A percentile compares a stretch with the other conserved stretches of the same genome.
These are phyloP conservation scores for Hemistola chrysoprasaria DNA, from an alignment of 2,888 invertebrate species.

Conservation along the genomic window DNA sequence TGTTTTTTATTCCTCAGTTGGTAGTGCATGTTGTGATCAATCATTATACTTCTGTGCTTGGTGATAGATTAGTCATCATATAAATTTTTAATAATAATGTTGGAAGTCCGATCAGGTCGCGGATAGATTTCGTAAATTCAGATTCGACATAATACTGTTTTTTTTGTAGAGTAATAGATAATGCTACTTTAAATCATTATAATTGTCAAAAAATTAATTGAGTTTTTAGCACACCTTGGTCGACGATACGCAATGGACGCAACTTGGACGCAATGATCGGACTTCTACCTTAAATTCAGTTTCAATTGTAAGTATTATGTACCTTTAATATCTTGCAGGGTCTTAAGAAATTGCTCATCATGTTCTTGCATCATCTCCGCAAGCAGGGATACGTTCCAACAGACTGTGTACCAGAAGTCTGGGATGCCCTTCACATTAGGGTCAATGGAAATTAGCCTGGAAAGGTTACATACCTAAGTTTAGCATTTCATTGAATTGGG, in stretches of 20 bases:
- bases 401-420: conserved; percentile 97
- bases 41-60: conserved; percentile 31
- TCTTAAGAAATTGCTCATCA: conserved; percentile 94
- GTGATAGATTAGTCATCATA: conserved; percentile 50
- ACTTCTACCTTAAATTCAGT: not conserved
- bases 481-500: not conserved
- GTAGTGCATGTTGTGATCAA: conserved; percentile 56
- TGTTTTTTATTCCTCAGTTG: conserved; percentile 44
- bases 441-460: conserved; percentile 76
- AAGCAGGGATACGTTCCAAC: conserved; percentile 93
- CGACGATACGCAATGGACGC: no score
- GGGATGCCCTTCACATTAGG: conserved; percentile 92
- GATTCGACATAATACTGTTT: no score
- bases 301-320: conserved; percentile 17
- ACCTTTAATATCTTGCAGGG: conserved; percentile 92
- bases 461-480: conserved; percentile 26
- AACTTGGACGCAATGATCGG: no score
- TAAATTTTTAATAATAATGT: conserved; percentile 37
- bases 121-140: no score
- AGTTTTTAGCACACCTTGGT: no score
- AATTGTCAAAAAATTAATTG: no score
- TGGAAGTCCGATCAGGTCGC: conserved; percentile 38
- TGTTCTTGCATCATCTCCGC: conserved; percentile 94
- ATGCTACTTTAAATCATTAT: no score
- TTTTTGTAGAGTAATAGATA: no score